Evolutionary conservation across 2,797 vertebrate species (phyloP).

Genomic region (Sebastiscus albofasciatus): DNA sequence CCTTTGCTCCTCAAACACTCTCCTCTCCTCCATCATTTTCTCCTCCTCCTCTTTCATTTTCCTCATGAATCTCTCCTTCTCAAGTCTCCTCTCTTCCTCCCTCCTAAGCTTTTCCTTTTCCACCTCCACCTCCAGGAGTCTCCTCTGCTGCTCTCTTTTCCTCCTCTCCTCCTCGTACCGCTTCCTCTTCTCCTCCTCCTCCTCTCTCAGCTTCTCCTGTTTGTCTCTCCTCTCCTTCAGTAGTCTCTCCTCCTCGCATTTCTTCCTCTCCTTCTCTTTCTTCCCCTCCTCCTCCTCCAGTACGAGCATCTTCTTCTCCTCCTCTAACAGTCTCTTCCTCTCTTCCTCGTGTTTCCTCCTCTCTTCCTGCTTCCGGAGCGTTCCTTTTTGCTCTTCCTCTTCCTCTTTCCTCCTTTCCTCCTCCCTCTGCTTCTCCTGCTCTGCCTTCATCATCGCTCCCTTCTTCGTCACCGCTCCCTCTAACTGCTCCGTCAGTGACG

Average conservation of each 20-base stretch:
- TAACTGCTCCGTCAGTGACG: constrained; percentile 44
- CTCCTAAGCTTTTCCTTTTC: constrained; percentile 40
- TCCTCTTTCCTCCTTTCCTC: constrained; percentile 32
- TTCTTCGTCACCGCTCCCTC: constrained; percentile 24
- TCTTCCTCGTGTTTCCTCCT: constrained; percentile 62
- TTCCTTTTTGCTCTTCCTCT: constrained; percentile 42
- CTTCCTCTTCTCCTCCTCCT: constrained; percentile 51
- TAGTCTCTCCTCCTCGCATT: constrained; percentile 56
- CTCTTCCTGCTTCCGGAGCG: constrained; percentile 41
- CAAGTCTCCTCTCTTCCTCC: constrained; percentile 59
- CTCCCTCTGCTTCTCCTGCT: constrained; percentile 37
- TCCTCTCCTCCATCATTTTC: constrained; percentile 33
- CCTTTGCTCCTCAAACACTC: constrained; percentile 43
- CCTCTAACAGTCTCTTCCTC: constrained; percentile 52
- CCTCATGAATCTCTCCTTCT: constrained; percentile 51
- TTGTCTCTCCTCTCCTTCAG: constrained; percentile 57
- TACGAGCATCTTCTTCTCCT: constrained; percentile 60
- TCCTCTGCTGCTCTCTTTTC: constrained; percentile 48
- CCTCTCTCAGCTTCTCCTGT: constrained; percentile 46
- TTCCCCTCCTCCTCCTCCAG: constrained; percentile 56
- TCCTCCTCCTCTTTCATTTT: constrained; percentile 59
- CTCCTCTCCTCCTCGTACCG: constrained; percentile 20
- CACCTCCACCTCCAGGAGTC: constrained; percentile 20
- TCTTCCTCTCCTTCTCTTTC: constrained; percentile 52
- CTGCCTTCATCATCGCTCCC: constrained; percentile 25